Evolutionary conservation across 2,797 vertebrate genomes (phyloP), one percentile per base, ranked within the genome.

Genomic region (Forpus xanthops): DNA sequence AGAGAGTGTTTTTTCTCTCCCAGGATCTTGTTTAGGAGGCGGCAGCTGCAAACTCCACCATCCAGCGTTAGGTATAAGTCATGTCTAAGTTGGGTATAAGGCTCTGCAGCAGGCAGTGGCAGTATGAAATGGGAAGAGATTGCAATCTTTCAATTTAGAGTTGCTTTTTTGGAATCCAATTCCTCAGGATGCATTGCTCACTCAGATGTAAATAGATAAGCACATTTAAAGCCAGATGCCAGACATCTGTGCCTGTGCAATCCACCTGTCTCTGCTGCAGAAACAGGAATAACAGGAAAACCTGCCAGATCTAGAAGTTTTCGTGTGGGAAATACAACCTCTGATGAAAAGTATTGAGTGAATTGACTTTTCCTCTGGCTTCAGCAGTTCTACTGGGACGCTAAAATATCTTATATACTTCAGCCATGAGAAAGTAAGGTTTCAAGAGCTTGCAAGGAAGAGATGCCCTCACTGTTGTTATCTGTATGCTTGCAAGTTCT

Each of bases 191-290:
- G 61, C 74, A 67, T 61, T 84, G 60, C 68, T 91, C 56, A 41
- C 47, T 96, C n/a, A 27, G 33, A 80, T 62, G 45, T 72, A 61
- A 94, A 82, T 37, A 89, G 74, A 87, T 15, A 21, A 91, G 28
- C 75, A 68, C 39, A 67, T 92, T 92, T 81, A 85, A 75, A 92
- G 72, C 78, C 91, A 94, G 91, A 92, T 89, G 71, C 41, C 87
- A 87, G 89, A 71, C 87, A 93, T 70, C 89, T 85, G 94, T 92
- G 76, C 42, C 79, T 81, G 53, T 41, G 50, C 42, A 68, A 66
- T 81, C 70, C 87, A 91, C 87, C 85, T 90, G 70, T 52, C 31
- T 52, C 50, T 78, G 66, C 58, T 75, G 55, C 45, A 71, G 33
- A 72, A 76, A 77, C 14, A 91, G 64, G n/a, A 33, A 37, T 47